These are phyloP conservation scores for Tyrannus savana DNA, from an alignment of 2,113 vertebrate species.

Conservation along the genomic window DNA sequence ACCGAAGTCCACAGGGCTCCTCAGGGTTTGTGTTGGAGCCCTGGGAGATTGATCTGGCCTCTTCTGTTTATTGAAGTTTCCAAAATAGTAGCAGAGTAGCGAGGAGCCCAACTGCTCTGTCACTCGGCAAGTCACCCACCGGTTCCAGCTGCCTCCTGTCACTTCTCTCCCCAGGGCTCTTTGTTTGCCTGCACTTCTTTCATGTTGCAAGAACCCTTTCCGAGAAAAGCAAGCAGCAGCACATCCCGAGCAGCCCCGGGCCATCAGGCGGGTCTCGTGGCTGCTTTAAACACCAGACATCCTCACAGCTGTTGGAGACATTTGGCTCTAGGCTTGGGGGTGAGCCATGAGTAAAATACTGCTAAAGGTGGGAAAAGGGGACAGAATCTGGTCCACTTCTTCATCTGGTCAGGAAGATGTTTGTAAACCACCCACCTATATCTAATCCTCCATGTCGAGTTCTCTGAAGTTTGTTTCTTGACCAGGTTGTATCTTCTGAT, in stretches of 20 bases:
- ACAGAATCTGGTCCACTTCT: neutral
- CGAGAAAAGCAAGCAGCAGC: conserved; percentile 26
- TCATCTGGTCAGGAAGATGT: neutral
- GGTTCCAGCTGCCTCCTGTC: conserved; percentile 52
- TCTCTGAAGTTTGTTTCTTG: neutral
- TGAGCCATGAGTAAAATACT: neutral
- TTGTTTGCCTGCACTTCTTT: conserved; percentile 5
- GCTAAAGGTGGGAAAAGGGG: neutral
- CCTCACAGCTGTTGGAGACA: neutral
- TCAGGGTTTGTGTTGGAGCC: neutral
- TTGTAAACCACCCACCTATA: neutral
- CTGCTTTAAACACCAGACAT: neutral
- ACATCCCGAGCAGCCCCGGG: neutral
- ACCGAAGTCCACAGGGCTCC: neutral
- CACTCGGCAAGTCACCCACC: neutral
- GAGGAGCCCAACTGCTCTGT: conserved; percentile 31
- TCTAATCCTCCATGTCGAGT: neutral
- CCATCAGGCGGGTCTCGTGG: accelerated
- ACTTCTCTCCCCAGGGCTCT: conserved; percentile 18
- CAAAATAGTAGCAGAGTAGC: conserved; percentile 43
- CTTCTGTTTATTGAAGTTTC: conserved; percentile 61
- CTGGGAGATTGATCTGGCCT: neutral
- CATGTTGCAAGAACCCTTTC: conserved; percentile 35
- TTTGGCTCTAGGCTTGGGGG: neutral
- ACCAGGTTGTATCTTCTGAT: neutral